Evolutionary conservation across 2,888 invertebrate species (phyloP), one percentile per base, ranked within the genome.

Genomic region (Carterocephalus palaemon): DNA sequence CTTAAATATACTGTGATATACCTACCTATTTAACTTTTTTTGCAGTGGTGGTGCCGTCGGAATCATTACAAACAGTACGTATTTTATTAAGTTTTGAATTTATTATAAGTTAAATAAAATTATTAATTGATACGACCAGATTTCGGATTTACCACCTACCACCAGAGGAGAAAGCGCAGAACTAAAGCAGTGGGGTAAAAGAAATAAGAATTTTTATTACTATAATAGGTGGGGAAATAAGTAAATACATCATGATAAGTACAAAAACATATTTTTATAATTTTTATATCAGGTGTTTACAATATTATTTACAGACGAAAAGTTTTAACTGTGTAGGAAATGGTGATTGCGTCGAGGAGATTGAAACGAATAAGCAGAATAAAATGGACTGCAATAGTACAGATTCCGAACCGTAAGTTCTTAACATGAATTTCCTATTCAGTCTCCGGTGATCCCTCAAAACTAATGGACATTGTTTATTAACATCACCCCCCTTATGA

Each of bases 21-120:
- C 4, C 19, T 19, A 6, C 19, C 3, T 4, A 19, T 19, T 19
- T 19, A 19, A 19, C 6, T 4, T 19, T 19, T 19, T 5, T 19
- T 5, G n/a, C n/a, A n/a, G n/a, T n/a, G n/a, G 6, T 19, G 6
- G 6, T 19, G 4, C 6, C 19, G 3, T 5, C 19, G 6, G 19
- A 19, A 3, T 4, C 19, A 6, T 7, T 4, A 8, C 3, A 24
- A 9, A 24, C n/a, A 8, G 3, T 3, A 24, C 24, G n/a, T 46
- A 26, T 29, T 33, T 15, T 40, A 39, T 47, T 34, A 47, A 33
- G 32, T 29, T 16, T 34, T 40, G 46, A 48, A 22, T 42, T 46
- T 51, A 51, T 51, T 48, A 43, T 46, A 37, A 39, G 26, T 45
- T 20, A 48, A 46, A 42, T 28, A 48, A 16, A 32, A 33, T n/a